phyloP scores from a whole-genome alignment of 2,113 vertebrate species.

The Acrocephalus arundinaceus region DNA sequence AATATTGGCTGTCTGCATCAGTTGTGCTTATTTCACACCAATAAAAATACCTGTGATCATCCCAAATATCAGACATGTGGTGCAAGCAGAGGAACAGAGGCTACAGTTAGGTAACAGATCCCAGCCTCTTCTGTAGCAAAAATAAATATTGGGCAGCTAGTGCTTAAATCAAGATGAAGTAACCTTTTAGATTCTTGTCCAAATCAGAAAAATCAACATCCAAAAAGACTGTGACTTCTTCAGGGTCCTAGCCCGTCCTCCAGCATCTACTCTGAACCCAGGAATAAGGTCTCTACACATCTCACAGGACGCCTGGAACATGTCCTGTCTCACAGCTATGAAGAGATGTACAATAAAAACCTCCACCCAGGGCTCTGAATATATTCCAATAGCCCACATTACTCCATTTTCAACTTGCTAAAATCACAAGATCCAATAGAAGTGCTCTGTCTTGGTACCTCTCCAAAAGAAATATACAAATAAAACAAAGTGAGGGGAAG shows the following conservation, averaged over 20 bases:
- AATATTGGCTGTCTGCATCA: neutral
- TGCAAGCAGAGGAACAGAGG: neutral
- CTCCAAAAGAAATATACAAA: neutral
- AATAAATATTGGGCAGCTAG: neutral
- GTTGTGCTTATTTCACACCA: neutral
- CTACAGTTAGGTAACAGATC: neutral
- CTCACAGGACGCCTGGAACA: neutral
- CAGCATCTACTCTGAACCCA: rapidly evolving
- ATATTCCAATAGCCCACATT: neutral
- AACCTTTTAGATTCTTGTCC: neutral
- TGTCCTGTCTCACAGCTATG: neutral
- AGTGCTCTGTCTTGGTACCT: neutral
- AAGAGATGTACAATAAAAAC: neutral
- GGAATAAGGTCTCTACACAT: neutral
- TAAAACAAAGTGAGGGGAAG: neutral
- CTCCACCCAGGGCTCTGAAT: neutral
- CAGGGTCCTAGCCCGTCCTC: neutral
- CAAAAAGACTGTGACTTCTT: neutral
- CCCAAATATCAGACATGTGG: neutral
- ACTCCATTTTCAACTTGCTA: neutral
- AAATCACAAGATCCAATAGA: neutral
- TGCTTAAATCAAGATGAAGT: neutral
- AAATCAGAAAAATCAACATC: neutral
- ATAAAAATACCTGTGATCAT: neutral
- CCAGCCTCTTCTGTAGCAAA: neutral